Percentiles rank a stretch among this genome's conserved stretches.
These are phyloP conservation scores for Mesoclemmys tuberculata DNA, from an alignment of 2,113 vertebrate genomes.

Conservation along the genomic window DNA sequence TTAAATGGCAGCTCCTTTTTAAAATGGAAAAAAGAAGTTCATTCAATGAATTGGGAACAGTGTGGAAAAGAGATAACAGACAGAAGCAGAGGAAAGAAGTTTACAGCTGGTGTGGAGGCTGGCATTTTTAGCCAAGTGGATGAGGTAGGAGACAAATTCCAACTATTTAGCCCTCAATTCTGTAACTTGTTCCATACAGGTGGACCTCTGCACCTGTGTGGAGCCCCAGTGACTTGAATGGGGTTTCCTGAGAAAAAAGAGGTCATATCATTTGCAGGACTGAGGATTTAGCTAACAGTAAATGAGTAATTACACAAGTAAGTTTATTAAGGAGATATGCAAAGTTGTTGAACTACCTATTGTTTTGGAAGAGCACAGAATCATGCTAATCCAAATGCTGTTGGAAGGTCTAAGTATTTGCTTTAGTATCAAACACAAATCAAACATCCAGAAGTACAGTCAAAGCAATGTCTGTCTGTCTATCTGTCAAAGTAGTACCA, in stretches of 20 bases:
- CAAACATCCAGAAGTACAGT: background rate
- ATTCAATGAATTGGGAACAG: background rate
- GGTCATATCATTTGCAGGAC: background rate
- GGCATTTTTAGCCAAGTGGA: background rate
- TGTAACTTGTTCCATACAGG: background rate
- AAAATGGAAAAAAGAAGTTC: background rate
- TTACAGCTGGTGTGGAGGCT: background rate
- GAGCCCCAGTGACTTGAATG: too few species aligned
- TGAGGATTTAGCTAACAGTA: background rate
- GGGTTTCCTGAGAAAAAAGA: background rate
- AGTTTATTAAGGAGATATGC: background rate
- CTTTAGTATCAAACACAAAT: background rate
- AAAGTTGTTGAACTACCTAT: background rate
- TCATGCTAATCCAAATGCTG: background rate
- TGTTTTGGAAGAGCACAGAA: background rate
- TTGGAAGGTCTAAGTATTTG: background rate
- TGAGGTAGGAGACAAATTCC: background rate
- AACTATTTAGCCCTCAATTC: background rate
- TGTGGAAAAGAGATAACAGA: background rate
- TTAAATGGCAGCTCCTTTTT: background rate
- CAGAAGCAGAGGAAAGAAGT: background rate
- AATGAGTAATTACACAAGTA: background rate
- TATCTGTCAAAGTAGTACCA: background rate
- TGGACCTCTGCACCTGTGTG: background rate
- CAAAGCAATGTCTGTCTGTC: conserved; percentile 8